phyloP scores from a whole-genome alignment of 2,888 invertebrate species.

The Tipula confusa region DNA sequence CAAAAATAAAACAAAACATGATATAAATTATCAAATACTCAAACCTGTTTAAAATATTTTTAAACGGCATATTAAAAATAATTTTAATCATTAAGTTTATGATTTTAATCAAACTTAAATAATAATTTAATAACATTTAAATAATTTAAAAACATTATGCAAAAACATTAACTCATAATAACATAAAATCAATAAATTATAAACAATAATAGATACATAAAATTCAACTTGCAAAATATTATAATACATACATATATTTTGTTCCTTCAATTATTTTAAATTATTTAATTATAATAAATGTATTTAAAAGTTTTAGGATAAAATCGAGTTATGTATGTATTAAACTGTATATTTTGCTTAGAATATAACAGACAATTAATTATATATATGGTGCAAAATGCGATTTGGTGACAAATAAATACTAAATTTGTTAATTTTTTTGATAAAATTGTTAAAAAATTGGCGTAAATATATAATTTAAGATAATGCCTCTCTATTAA shows the following conservation, averaged over 20 bases:
- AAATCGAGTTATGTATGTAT: background rate
- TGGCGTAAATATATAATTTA: background rate
- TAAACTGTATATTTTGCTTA: background rate
- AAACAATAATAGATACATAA: too few species aligned
- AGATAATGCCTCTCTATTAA: background rate
- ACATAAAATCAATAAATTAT: too few species aligned
- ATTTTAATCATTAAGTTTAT: too few species aligned
- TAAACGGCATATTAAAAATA: too few species aligned
- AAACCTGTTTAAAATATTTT: too few species aligned
- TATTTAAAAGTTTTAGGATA: background rate
- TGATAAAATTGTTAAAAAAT: background rate
- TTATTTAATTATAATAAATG: background rate
- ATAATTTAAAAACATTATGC: too few species aligned
- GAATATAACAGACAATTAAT: background rate
- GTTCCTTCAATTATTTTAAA: background rate
- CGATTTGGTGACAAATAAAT: background rate
- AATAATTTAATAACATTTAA: too few species aligned
- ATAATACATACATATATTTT: background rate
- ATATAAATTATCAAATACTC: too few species aligned
- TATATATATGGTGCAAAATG: background rate
- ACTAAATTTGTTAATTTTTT: background rate
- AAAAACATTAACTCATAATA: too few species aligned
- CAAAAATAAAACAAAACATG: too few species aligned
- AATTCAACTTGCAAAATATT: too few species aligned
- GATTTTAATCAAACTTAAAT: too few species aligned